phyloP scores from a whole-genome alignment of 2,113 vertebrate species.

The Amphilophus citrinellus region DNA sequence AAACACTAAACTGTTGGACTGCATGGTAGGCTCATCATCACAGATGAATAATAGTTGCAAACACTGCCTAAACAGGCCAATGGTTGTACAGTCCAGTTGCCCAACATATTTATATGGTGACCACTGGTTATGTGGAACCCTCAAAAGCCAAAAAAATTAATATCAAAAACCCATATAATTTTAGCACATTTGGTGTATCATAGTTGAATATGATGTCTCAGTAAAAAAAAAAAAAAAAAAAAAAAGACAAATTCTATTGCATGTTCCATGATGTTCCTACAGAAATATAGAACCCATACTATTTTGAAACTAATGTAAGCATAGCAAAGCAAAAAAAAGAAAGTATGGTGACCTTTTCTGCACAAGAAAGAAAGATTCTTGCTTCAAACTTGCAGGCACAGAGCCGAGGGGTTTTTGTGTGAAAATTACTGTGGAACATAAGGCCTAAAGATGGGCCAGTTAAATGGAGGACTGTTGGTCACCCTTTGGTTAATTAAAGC shows the following conservation, averaged over 20 bases:
- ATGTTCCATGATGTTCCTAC: neutral
- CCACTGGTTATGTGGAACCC: neutral
- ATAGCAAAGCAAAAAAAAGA: neutral
- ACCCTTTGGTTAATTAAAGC: slow-evolving; percentile 62
- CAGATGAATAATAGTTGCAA: neutral
- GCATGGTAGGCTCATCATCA: neutral
- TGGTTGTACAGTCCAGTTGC: neutral
- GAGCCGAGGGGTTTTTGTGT: neutral
- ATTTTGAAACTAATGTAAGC: neutral
- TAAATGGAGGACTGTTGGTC: neutral
- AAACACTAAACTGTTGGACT: neutral
- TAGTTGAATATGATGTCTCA: neutral
- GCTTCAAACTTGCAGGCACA: neutral
- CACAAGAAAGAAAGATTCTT: neutral
- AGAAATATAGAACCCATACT: neutral
- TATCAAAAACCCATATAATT: no score
- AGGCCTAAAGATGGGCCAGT: slow-evolving; percentile 59
- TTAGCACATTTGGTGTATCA: neutral
- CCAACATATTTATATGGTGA: neutral
- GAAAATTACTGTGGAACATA: slow-evolving; percentile 58
- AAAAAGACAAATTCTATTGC: neutral
- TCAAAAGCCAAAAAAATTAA: no score
- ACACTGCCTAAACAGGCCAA: no score
- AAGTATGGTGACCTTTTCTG: neutral
- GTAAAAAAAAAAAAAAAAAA: neutral